Evolutionary conservation across 2,888 invertebrate species (phyloP), one percentile per base, ranked within the genome.

Genomic region (Mechanitis messenoides): DNA sequence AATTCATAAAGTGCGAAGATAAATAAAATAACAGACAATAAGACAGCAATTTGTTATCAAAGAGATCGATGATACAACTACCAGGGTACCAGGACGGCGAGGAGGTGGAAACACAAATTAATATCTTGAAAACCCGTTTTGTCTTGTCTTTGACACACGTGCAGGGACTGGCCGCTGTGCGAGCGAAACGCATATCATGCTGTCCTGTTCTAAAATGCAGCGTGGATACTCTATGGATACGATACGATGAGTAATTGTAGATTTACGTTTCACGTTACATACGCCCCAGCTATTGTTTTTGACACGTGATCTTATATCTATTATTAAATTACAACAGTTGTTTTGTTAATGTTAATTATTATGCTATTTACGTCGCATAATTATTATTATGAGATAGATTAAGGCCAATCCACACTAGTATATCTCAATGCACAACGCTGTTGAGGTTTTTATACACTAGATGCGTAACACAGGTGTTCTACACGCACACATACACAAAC

Each of bases 381-480:
- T 54, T 53, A 45, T 45, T 57, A 20, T 11, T 35, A 33, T 2
- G n/a, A 46, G 45, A 56, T 54, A 53, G 47, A 54, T 58, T 46
- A 38, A 59, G 66, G 58, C 65, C 47, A 61, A 69, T 86, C 86
- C 84, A 81, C 53, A 71, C 45, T 75, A 75, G 60, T 67, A 75
- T 76, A 12, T 72, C 76, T 56, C 63, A 64, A 67, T 73, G 74
- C 75, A 68, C 79, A 74, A 65, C 69, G 60, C 72, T 71, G 66
- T 68, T 78, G 50, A n/a, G 47, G 47, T 81, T 81, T 80, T 82
- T 78, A 73, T 74, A 73, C 73, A 69, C 66, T 79, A 77, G 78
- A 76, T 77, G 88, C 87, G 88, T 89, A 88, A 87, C 84, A 87
- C 89, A 88, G 89, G 88, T 88, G 88, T 84, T 84, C 74, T 74